Evolutionary conservation across 1,140 invertebrate genomes (phyloP), one percentile per base, ranked within the genome.

Genomic region (Temnothorax nylanderi): DNA sequence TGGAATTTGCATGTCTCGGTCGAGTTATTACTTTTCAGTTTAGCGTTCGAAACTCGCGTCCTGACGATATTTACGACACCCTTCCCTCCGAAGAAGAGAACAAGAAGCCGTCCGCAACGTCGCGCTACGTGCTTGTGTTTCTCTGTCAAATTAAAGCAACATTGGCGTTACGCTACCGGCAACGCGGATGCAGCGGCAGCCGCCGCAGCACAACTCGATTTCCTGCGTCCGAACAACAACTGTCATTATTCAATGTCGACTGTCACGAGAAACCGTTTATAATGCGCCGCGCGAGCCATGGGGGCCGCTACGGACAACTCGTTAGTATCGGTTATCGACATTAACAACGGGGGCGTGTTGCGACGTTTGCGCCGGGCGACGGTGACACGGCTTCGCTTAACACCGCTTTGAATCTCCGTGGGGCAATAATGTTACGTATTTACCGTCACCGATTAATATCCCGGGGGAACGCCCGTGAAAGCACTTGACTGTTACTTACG

Each of bases 201-300:
- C 34, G 58, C 47, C 37, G 67, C 37, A 13, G 37, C 41, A 11
- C 37, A n/a, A 64, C 51, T 84, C 69, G 69, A 84, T 84, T 84
- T 84, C 69, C 80, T 60, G 26, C 44, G 80, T 82, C 32, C 54
- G 69, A 74, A 75, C 80, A 82, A 82, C 80, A 84, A 84, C 80
- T 84, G 80, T 84, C 80, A 84, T 84, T 84, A 84, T 84, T 84
- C 80, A 84, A 75, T 84, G 80, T 82, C 80, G 67, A 82, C 80
- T 74, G 80, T 84, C 80, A 84, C 54, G 54, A 60, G 80, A n/a
- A 84, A 84, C 69, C 69, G 69, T 84, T 84, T 84, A 84, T 62
- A 84, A 84, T 54, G 69, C 41, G 18, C 26, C 56, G 41, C 8
- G 80, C 41, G 54, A n/a, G 77, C 16, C 65, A 69, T 26, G 65